Base-by-base conservation (phyloP, 2,888 invertebrate species). In the Abrostola triplasia region DNA sequence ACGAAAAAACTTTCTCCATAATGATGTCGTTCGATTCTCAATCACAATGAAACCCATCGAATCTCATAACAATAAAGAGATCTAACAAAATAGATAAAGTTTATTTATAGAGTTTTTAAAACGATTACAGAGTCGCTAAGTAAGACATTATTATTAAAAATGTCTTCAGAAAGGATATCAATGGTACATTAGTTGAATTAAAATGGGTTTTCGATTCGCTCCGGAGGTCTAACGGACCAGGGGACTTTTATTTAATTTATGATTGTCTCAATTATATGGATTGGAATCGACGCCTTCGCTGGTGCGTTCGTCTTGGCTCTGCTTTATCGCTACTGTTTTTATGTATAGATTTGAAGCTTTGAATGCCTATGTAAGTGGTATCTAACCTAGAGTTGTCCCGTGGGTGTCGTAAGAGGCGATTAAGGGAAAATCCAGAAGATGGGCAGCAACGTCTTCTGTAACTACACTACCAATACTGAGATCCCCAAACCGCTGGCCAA, bases 231-330 rank as follows among this genome's bases (percentile, higher is more conserved):
- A 83, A 84, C 82, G 81, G 73, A 60, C 59, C 59, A 72, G 75
- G 76, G 82, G 82, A 82, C 81, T 81, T 85, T 83, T 80, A 82
- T 87, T 82, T 88, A 90, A 90, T 90, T 90, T 90, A 90, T 88
- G 89, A 88, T 88, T 88, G 87, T 89, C 86, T 86, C 87, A 88
- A 88, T 91, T 88, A 88, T 84, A 72, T 77, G 65, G 74, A 80
- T 80, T 78, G 79, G 65, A 70, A 65, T 6, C 7, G 42, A 48
- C 11, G 40, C 24, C 12, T 59, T 54, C 12, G 9, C 6, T 44
- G 13, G 37, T 42, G 48, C 37, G 51, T 59, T 55, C 35, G 9
- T n/a, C 9, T 63, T 53, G 7, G 36, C 13, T 5, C 9, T 40
- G n/a, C 37, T 59, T 41, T 47, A 37, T 38, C 36, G 6, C 5